A percentile compares a stretch with the other conserved stretches of the same genome.
Evolutionary conservation across 2,797 vertebrate genomes (phyloP).

Genomic region (Sphenodon punctatus): DNA sequence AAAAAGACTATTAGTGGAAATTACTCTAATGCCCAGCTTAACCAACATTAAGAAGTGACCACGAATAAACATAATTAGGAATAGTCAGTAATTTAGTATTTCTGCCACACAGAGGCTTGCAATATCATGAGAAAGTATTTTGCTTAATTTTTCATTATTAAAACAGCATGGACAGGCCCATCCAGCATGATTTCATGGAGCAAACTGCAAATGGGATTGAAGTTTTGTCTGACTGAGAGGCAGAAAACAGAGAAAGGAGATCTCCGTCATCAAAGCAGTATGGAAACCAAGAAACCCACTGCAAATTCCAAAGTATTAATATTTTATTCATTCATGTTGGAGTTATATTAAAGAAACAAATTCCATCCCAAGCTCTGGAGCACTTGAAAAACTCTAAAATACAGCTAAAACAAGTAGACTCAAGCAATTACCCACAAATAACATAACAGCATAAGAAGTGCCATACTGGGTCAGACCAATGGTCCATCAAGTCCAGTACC

Average conservation of each 20-base stretch:
- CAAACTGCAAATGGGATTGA: neutral
- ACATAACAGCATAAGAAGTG: too few species aligned
- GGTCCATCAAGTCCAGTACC: too few species aligned
- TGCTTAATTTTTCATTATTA: neutral
- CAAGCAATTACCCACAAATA: neutral
- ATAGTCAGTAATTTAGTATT: neutral
- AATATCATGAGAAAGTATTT: neutral
- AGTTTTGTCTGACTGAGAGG: neutral
- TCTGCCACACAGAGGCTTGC: neutral
- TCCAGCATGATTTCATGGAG: neutral
- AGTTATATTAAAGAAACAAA: rapidly evolving
- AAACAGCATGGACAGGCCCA: neutral
- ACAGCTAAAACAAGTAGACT: neutral
- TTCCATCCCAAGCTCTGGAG: neutral
- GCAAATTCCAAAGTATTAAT: neutral
- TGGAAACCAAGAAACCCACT: neutral
- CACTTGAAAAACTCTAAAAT: neutral
- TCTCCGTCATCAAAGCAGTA: too few species aligned
- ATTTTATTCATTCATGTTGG: neutral
- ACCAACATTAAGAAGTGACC: too few species aligned
- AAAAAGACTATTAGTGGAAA: neutral
- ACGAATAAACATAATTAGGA: neutral
- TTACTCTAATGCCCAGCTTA: neutral
- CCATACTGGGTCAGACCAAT: too few species aligned
- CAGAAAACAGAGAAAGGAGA: neutral